These are phyloP conservation scores for Alces alces DNA, from an alignment of 2,113 vertebrate species.

Conservation along the genomic window DNA sequence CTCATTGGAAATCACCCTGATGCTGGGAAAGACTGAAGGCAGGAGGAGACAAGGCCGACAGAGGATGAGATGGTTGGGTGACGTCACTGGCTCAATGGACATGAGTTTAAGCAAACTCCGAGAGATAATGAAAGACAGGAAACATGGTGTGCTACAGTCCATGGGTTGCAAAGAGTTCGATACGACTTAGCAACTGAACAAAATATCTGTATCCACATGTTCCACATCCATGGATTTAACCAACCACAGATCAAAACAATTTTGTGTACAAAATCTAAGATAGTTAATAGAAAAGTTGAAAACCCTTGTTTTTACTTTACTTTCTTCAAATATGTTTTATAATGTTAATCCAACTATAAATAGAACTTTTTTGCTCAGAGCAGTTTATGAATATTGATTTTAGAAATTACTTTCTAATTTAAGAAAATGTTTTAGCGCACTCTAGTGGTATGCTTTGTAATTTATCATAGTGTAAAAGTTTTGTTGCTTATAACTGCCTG, in stretches of 20 bases:
- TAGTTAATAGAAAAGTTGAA: background rate
- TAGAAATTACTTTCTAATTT: background rate
- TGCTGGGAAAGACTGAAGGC: too few species aligned
- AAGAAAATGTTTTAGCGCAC: slow-evolving; percentile 71
- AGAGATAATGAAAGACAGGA: too few species aligned
- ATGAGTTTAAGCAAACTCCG: too few species aligned
- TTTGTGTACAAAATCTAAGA: background rate
- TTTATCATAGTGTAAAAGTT: background rate
- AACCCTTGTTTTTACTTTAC: background rate
- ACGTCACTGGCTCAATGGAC: too few species aligned
- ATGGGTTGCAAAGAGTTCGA: too few species aligned
- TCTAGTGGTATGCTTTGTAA: slow-evolving; percentile 64
- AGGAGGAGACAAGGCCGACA: too few species aligned
- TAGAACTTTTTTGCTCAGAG: background rate
- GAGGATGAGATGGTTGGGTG: too few species aligned
- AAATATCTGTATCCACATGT: too few species aligned
- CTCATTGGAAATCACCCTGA: too few species aligned
- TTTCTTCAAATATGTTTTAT: background rate
- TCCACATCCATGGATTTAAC: background rate
- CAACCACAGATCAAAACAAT: background rate
- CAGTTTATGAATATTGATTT: background rate
- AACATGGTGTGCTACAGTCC: too few species aligned
- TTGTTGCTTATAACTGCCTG: background rate
- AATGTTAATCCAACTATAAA: background rate
- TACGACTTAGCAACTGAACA: too few species aligned